These are phyloP conservation scores for Dasypus novemcinctus DNA, from an alignment of 2,113 vertebrate genomes.

Conservation along the genomic window DNA sequence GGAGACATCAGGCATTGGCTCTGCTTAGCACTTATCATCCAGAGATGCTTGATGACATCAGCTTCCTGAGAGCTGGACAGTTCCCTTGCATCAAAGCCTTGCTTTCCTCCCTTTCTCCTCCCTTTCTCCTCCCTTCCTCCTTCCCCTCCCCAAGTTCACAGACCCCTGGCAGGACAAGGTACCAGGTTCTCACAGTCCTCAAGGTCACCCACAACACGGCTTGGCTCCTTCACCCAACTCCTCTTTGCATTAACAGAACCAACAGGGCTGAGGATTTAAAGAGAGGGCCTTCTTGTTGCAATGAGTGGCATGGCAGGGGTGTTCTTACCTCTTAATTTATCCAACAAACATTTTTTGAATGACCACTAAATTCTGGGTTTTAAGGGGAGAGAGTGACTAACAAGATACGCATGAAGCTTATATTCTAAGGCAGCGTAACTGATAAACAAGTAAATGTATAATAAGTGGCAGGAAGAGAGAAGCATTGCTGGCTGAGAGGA, in stretches of 20 bases:
- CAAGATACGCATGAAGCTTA: not conserved
- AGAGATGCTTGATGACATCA: constrained; percentile 57
- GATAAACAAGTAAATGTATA: not conserved
- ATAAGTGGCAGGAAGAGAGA: not conserved
- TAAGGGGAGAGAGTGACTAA: not conserved
- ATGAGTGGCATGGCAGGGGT: not conserved
- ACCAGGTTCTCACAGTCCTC: not conserved
- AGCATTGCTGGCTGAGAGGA: not conserved
- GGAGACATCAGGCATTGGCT: constrained; percentile 6
- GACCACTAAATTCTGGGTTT: not conserved
- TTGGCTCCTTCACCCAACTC: accelerated
- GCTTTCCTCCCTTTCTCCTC: not conserved
- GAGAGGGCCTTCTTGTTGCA: not conserved
- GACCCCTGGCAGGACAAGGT: not conserved
- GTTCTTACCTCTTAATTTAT: not conserved
- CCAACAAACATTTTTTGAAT: not conserved
- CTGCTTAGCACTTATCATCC: constrained; percentile 25
- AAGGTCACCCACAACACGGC: not conserved
- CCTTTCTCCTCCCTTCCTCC: not conserved
- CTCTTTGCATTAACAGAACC: not conserved
- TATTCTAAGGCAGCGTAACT: not conserved
- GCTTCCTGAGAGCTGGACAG: constrained; percentile 60
- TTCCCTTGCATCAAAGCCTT: constrained; percentile 58
- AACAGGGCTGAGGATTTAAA: not conserved
- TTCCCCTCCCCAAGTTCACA: not conserved